Conservation (phyloP, 2,113 vertebrate species). For the Colistium nudipinnis region DNA sequence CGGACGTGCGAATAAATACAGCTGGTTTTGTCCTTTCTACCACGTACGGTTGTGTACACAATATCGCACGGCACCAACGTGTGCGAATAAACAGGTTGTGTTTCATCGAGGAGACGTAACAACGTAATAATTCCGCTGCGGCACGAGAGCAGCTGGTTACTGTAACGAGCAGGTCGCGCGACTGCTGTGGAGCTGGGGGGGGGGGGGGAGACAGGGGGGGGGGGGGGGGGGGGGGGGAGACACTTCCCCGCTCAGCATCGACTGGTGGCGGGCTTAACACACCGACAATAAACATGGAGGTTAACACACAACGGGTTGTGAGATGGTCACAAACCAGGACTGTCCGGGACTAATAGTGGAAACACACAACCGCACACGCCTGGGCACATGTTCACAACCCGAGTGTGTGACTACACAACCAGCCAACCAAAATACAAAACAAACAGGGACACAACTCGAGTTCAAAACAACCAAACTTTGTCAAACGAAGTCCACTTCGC, state of each 20-base stretch:
- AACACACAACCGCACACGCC: conserved; percentile 20
- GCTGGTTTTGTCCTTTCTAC: not conserved
- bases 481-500: too few relatives aligned
- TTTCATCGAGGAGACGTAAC: not conserved
- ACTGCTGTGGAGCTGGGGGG: conserved; percentile 41
- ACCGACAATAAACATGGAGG: too few relatives aligned
- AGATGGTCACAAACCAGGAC: conserved; percentile 43
- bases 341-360: conserved; percentile 25
- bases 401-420: not conserved
- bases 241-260: conserved; percentile 7
- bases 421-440: too few relatives aligned
- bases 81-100: not conserved
- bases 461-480: conserved; percentile 49
- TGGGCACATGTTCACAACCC: conserved; percentile 47
- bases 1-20: too few relatives aligned
- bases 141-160: conserved; percentile 43
- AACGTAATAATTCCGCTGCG: conserved; percentile 35
- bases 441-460: too few relatives aligned
- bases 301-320: not conserved
- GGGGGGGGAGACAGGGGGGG: too few relatives aligned
- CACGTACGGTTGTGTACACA: not conserved
- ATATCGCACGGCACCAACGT: not conserved
- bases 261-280: conserved; percentile 10
- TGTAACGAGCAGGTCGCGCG: conserved; percentile 37
- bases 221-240: too few relatives aligned